Evolutionary conservation across 2,888 invertebrate species (phyloP), one percentile per base, ranked within the genome.

Genomic region (Rhabditophanes sp.): DNA sequence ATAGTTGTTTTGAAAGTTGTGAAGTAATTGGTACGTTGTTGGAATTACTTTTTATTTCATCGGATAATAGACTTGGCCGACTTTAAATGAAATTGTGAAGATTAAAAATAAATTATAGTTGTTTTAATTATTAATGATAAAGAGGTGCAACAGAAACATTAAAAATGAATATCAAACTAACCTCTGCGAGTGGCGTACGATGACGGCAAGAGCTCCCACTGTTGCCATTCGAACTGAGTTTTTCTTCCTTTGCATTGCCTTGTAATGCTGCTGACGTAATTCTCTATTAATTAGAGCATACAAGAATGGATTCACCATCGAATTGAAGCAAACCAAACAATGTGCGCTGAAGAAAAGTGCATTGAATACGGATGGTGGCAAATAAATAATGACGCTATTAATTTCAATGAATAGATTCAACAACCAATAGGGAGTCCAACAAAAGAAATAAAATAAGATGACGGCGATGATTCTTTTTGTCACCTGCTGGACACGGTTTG

Each of bases 281-380:
- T 60, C 60, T 12, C 58, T 46, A 37, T 61, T 61, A 34, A 61
- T 59, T 29, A 62, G 43, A 3, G 61, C 61, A 38, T 62, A 61
- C 32, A 61, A 49, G 2, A 62, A 44, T n/a, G 61, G 61, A 33
- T 61, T 61, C 22, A 53, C 58, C 2, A 60, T 60, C n/a, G 60
- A 61, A 33, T 61, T 61, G 49, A 61, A 62, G 37, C 61, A 61
- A 6, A 60, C 53, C 32, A 58, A 35, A 15, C 50, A 26, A 30
- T 61, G 61, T 11, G 61, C 56, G 19, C 44, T 44, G 35, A 61
- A 59, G 40, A 59, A 61, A 30, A 62, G 45, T 3, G 56, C 48
- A n/a, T 48, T 50, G 9, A 61, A 35, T 2, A 50, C 51, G 1
- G 51, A 45, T 3, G 51, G 53, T 36, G 53, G 41, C 57, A 53